Evolutionary conservation across 2,888 invertebrate species (phyloP).

Genomic region (Cryptosula pallasiana): DNA sequence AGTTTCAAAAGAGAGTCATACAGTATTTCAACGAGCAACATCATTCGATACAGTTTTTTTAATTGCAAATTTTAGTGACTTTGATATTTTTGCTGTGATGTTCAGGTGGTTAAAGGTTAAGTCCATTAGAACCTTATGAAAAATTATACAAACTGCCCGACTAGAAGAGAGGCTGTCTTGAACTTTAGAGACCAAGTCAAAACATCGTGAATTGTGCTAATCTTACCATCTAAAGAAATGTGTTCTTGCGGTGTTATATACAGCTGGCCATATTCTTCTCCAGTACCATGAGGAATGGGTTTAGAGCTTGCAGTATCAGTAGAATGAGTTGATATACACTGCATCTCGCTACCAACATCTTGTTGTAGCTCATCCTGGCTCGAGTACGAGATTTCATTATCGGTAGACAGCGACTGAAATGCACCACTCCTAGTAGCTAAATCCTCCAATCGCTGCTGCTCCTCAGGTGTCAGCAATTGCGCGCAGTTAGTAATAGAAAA

Average conservation of each 20-base stretch:
- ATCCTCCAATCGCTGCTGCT: slow-evolving; percentile 2
- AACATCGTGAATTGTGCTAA: too few relatives aligned
- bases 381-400: neutral
- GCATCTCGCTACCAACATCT: neutral
- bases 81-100: too few relatives aligned
- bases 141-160: too few relatives aligned
- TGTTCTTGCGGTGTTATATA: neutral
- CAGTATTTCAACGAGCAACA: too few relatives aligned
- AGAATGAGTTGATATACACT: neutral
- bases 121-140: too few relatives aligned
- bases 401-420: neutral
- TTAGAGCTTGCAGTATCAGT: neutral
- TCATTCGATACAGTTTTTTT: too few relatives aligned
- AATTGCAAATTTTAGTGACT: too few relatives aligned
- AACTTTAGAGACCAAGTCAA: too few relatives aligned
- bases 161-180: too few relatives aligned
- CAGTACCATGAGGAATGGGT: neutral
- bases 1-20: too few relatives aligned
- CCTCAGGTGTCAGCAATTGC: neutral
- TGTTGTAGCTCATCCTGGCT: neutral
- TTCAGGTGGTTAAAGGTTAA: too few relatives aligned
- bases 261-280: neutral
- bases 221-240: neutral
- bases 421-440: neutral
- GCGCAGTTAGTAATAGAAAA: slow-evolving; percentile 9